Evolutionary conservation across 2,888 invertebrate genomes (phyloP), one percentile per base, ranked within the genome.

Genomic region (Diplazon laetatorius): DNA sequence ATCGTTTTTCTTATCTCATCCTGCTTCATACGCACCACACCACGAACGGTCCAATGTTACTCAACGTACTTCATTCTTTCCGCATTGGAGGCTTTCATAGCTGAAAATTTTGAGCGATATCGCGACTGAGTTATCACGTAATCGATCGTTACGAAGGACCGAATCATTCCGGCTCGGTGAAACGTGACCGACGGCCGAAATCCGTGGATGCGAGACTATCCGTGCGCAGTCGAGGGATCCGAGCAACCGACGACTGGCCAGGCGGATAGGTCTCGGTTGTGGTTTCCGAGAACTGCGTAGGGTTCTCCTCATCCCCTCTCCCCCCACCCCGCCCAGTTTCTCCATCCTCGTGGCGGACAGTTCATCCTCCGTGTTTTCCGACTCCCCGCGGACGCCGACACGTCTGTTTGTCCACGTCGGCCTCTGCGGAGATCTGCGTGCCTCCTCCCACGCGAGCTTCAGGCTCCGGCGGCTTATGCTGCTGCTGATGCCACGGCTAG

Each of bases 321-420:
- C n/a, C n/a, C n/a, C n/a, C n/a, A n/a, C n/a, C n/a, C n/a, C n/a
- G n/a, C 78, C 65, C 68, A 12, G 60, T 44, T 76, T 52, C 72
- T 72, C 65, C 59, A 62, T 63, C 48, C 66, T 78, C 66, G 35
- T 65, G 30, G 16, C 68, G 55, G n/a, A 46, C 22, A 30, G 55
- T 83, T 83, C 82, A 82, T 83, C 85, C 81, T 71, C n/a, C 83
- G 84, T 87, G 85, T 87, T 88, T 88, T 85, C 87, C 82, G 79
- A 85, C 80, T 87, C 87, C 85, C 89, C 82, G 85, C 81, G 87
- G 87, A 88, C 86, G 81, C 81, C 80, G 83, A 81, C 87, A 87
- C 86, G 88, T 89, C 87, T 90, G 89, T 90, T 90, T 90, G 88
- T 89, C 86, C 88, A 89, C 87, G 89, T 89, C 87, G 86, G 84